phyloP scores from a whole-genome alignment of 2,797 vertebrate genomes.

The Momotus momota region DNA sequence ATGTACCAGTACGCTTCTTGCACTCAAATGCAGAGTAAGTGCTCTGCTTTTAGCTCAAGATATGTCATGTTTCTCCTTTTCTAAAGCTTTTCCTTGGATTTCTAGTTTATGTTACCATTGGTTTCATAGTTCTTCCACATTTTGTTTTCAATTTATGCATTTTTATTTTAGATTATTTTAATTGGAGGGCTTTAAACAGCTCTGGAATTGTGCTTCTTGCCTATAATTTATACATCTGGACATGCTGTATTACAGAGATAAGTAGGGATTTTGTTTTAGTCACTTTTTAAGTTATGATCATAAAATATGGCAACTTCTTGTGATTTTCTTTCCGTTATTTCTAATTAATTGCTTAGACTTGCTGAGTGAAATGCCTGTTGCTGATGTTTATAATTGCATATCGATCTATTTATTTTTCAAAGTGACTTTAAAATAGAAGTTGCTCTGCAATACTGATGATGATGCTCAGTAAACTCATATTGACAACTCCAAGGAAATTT shows the following conservation, averaged over 20 bases:
- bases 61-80: neutral
- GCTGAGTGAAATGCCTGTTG: neutral
- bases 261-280: neutral
- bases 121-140: neutral
- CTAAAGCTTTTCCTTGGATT: neutral
- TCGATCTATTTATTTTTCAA: slow-evolving; percentile 23
- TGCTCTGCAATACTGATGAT: neutral
- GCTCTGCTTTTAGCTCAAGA: neutral
- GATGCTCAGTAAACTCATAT: neutral
- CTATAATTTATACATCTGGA: neutral
- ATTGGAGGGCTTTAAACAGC: neutral
- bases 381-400: slow-evolving; percentile 19
- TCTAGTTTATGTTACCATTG: neutral
- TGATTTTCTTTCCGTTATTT: slow-evolving; percentile 3
- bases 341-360: neutral
- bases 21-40: neutral
- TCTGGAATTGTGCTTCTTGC: neutral
- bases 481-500: neutral
- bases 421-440: neutral
- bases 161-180: neutral
- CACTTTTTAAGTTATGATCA: neutral
- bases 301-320: neutral
- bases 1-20: neutral
- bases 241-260: neutral
- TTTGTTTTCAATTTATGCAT: neutral